Conservation (phyloP, 1,140 invertebrate species). For the Heterodera carotae region DNA sequence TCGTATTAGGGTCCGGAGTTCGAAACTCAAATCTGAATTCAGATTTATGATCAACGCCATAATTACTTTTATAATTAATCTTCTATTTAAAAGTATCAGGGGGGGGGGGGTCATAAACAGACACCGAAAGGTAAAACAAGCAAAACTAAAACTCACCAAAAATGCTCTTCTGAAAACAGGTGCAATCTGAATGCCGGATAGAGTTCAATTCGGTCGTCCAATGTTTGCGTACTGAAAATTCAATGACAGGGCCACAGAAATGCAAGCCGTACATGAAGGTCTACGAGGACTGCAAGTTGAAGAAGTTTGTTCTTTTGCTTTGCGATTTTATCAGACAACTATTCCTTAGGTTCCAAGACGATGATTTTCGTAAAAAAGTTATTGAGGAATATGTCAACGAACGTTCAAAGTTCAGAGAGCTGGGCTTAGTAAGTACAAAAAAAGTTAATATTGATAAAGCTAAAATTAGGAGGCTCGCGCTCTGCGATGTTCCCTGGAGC, state of each 20-base stretch:
- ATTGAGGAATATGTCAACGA: constrained; percentile 59
- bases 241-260: constrained; percentile 41
- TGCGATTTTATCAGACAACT: not conserved
- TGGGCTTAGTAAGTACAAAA: constrained; percentile 29
- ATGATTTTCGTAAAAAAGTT: constrained; percentile 53
- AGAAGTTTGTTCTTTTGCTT: constrained; percentile 39
- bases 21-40: too few relatives aligned
- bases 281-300: constrained; percentile 54
- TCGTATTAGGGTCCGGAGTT: too few relatives aligned
- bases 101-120: too few relatives aligned
- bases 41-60: too few relatives aligned
- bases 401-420: constrained; percentile 44
- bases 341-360: constrained; percentile 55
- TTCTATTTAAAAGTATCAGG: too few relatives aligned
- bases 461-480: too few relatives aligned
- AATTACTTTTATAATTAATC: too few relatives aligned
- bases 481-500: too few relatives aligned
- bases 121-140: too few relatives aligned
- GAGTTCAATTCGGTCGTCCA: constrained; percentile 38
- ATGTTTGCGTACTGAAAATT: constrained; percentile 52
- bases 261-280: constrained; percentile 50
- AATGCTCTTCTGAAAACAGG: constrained; percentile 11
- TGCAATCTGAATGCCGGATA: constrained; percentile 41
- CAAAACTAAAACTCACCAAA: constrained; percentile 44
- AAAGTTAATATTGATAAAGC: too few relatives aligned